These are phyloP conservation scores for Prionailurus bengalensis DNA, from an alignment of 2,113 vertebrate species.

Conservation along the genomic window DNA sequence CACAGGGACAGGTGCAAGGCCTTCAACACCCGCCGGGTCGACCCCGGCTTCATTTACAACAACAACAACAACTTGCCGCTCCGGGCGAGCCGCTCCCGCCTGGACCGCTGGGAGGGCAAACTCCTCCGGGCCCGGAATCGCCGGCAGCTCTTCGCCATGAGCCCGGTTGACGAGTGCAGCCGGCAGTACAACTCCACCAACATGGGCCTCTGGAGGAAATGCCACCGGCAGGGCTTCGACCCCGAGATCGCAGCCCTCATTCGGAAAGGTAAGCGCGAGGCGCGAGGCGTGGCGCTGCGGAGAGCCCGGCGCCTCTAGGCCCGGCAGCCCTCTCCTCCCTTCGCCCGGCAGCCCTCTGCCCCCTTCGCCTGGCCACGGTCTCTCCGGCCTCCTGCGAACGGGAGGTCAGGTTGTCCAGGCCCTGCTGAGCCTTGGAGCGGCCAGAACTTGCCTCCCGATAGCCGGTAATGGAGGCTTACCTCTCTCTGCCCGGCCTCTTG, in stretches of 20 bases:
- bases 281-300: slow-evolving; percentile 69
- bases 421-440: background rate
- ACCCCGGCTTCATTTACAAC: slow-evolving; percentile 99
- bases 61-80: slow-evolving; percentile 99
- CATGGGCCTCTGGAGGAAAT: slow-evolving; percentile 99
- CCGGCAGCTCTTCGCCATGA: slow-evolving; percentile 98
- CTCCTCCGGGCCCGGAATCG: slow-evolving; percentile 95
- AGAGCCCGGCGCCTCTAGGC: slow-evolving; percentile 11
- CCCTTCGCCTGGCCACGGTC: background rate
- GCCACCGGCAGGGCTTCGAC: slow-evolving; percentile 96
- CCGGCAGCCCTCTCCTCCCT: background rate
- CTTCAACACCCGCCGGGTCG: slow-evolving; percentile 96
- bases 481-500: background rate
- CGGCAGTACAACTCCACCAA: slow-evolving; percentile 99
- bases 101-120: slow-evolving; percentile 95
- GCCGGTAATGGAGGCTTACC: background rate
- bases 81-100: slow-evolving; percentile 93
- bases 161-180: slow-evolving; percentile 97
- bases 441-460: background rate
- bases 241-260: slow-evolving; percentile 95
- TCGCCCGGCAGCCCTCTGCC: background rate
- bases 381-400: background rate
- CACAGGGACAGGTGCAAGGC: slow-evolving; percentile 98
- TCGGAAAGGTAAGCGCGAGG: slow-evolving; percentile 93
- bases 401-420: background rate